phyloP scores from a whole-genome alignment of 1,140 invertebrate genomes.

The Eupeodes corollae region DNA sequence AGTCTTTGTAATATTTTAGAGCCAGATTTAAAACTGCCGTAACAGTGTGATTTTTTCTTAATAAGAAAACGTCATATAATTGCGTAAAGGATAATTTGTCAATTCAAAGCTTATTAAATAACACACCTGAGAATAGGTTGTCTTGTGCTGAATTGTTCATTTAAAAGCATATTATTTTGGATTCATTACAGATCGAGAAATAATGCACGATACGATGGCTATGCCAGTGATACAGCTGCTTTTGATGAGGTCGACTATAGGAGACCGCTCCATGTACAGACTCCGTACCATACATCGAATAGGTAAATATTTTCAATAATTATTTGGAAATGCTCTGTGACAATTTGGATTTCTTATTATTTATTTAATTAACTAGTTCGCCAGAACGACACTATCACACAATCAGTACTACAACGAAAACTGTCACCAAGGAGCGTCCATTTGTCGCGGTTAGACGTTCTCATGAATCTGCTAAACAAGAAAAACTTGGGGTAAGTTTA shows the following conservation, averaged over 20 bases:
- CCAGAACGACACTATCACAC: conserved; percentile 3
- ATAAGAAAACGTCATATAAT: too few relatives aligned
- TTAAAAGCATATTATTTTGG: neutral
- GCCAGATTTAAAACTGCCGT: too few relatives aligned
- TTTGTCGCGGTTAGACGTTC: conserved; percentile 6
- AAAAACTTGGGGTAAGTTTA: conserved; percentile 2
- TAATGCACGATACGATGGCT: conserved; percentile 4
- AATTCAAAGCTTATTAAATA: too few relatives aligned
- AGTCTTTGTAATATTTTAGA: too few relatives aligned
- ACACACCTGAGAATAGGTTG: too few relatives aligned
- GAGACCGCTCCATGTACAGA: conserved; percentile 6
- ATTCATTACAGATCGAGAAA: too few relatives aligned
- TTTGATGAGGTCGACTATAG: conserved; percentile 8
- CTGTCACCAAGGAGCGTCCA: conserved; percentile 2
- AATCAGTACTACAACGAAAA: conserved; percentile 1
- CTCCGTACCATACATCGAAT: neutral
- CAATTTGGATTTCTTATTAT: neutral
- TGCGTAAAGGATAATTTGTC: too few relatives aligned
- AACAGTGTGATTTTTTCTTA: too few relatives aligned
- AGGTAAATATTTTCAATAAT: too few relatives aligned
- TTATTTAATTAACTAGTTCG: neutral
- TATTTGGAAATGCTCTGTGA: neutral
- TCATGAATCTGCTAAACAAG: conserved; percentile 2
- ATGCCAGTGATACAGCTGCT: conserved; percentile 6
- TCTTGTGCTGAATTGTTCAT: too few relatives aligned